Base-by-base conservation (phyloP, 64 coral and sea anemone species). In the Exaiptasia diaphana region DNA sequence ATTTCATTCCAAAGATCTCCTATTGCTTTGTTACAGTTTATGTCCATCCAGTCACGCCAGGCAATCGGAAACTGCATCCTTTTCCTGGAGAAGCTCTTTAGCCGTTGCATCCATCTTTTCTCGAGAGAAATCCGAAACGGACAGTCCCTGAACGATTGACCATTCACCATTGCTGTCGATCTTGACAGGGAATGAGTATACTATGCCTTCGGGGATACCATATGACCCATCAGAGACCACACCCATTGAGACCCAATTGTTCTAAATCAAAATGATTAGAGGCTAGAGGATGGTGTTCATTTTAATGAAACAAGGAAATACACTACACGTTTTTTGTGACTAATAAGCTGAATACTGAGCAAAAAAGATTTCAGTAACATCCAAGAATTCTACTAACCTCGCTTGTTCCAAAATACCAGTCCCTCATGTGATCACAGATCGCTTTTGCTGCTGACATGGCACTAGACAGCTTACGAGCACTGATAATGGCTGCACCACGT, bases 381-480 rank as follows among this genome's bases (percentile, higher is more conserved):
- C n/a, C n/a, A n/a, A n/a, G n/a, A n/a, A n/a, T n/a, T n/a, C n/a
- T 9, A 60, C 74, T 55, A 85, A 93, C 95, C 59, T 68, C 62
- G 17, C 52, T 29, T 41, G 90, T 93, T 3, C 95, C 90, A 89
- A 92, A 92, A 84, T 85, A 99, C 95, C 95, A 99, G 59, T 99
- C 84, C 42, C 90, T 72, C 53, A 99, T 79, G 62, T 99, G 95
- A 64, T 99, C 95, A 81, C 95, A 99, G 11, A 89, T 63, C 4
- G 95, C 95, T 73, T 99, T 99, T 14, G 95, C 89, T 38, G 95
- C 95, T 17, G 95, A 99, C 95, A 99, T 99, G n/a, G 95, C 95
- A 85, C 95, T 99, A 45, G 95, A 99, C 18, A 93, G 60, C 50
- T 93, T 93, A 15, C 95, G 89, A 30, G 95, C 95, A 41, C 48